Evolutionary conservation across 2,113 vertebrate genomes (phyloP).

Genomic region (Chaetops frenatus): DNA sequence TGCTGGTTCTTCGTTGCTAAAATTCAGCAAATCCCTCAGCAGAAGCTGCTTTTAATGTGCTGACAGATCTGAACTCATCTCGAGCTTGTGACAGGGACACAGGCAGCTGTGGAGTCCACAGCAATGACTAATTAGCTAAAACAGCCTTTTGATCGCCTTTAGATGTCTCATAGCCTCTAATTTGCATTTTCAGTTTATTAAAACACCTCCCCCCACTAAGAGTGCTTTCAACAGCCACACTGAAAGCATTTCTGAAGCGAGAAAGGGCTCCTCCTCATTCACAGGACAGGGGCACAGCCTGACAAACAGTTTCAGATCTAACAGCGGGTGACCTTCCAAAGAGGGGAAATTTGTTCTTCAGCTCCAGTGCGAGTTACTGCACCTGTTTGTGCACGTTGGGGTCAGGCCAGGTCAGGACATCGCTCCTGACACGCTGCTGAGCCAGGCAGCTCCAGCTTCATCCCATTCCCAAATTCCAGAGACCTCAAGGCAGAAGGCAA

Average conservation of each 20-base stretch:
- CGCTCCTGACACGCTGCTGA: fast-evolving
- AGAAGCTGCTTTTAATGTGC: background rate
- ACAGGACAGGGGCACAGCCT: background rate
- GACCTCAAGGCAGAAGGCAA: background rate
- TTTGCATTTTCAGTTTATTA: background rate
- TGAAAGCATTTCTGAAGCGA: background rate
- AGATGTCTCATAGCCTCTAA: background rate
- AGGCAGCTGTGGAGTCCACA: background rate
- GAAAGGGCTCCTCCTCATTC: background rate
- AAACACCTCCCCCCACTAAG: background rate
- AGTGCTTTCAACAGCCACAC: background rate
- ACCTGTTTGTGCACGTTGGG: background rate
- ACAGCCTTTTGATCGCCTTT: background rate
- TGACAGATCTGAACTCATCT: background rate
- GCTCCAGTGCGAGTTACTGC: background rate
- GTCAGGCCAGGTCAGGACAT: background rate
- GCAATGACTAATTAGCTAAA: background rate
- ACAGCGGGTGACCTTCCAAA: background rate
- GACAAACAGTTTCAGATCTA: background rate
- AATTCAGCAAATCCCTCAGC: background rate
- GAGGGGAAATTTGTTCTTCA: background rate
- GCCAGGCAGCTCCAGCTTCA: background rate
- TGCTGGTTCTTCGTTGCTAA: background rate
- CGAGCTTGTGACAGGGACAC: background rate
- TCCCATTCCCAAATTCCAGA: fast-evolving